Base-by-base conservation (phyloP, 2,113 vertebrate genomes). In the Trichomycterus rosablanca region DNA sequence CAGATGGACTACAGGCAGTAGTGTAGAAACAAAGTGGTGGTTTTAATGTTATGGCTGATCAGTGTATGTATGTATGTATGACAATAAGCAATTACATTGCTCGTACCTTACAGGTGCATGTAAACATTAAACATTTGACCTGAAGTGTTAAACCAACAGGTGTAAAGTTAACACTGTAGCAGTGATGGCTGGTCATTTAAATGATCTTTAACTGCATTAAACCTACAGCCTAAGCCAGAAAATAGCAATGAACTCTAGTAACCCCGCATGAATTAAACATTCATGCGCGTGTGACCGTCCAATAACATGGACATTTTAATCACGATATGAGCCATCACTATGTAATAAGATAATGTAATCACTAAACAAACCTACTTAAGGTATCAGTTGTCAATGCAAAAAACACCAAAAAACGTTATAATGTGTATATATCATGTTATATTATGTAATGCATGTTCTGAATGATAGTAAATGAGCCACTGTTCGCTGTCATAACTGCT, bases 221-320 rank as follows among this genome's bases (percentile, higher is more conserved):
- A 32, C 52, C 35, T 35, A 9, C 12, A 15, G 19, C 19, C 19
- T 9, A 15, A 18, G 19, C 19, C 4, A 14, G 7, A 45, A 40
- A 34, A 35, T 45, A 15, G 22, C 39, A 39, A 50, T 70, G 67
- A 76, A 66, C 70, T 63, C 4, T 50, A 73, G 63, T 76, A 67
- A 76, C 74, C 70, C 23, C 66, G 30, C 4, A 2, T 46, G 49
- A 26, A 58, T 65, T 65, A 48, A 51, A 68, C 48, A 71, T 71
- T 3, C 51, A 71, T 52, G 71, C 35, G 46, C n/a, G 34, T 59
- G 59, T 14, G 46, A 48, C 56, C 22, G 44, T 44, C 58, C 26
- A 45, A 20, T 35, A 18, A 5, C 39, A 52, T n/a, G 20, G 19
- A 3, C 10, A 44, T 22, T 10, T 16, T 24, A 23, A 51, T 5